Evolutionary conservation across 2,888 invertebrate genomes (phyloP), one percentile per base, ranked within the genome.

Genomic region (Phyllotreta striolata): DNA sequence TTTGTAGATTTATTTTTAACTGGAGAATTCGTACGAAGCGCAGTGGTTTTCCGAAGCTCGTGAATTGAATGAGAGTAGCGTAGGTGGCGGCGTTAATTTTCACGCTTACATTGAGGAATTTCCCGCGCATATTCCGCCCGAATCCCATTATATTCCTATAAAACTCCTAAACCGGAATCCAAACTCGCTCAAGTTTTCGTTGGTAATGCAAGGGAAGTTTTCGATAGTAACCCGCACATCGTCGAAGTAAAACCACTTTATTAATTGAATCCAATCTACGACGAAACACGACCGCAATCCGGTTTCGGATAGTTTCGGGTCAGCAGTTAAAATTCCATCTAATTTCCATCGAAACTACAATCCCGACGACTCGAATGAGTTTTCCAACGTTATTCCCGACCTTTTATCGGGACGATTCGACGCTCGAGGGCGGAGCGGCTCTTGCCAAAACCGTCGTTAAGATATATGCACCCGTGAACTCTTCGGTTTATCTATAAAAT

Each of bases 241-340:
- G 24, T 24, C 41, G 10, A 41, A 41, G 41, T 41, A 41, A 41
- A 41, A 41, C 41, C 41, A 41, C 41, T 10, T n/a, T 41, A 41
- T 41, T 41, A 41, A 41, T 41, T 41, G 41, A 41, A 41, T 41
- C 24, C 24, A 24, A 24, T 41, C 41, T 41, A 41, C 41, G 41
- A 4, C 41, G 10, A 41, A 41, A 38, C 51, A 35, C n/a, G 12
- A 8, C 12, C 51, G 13, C 12, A 51, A 51, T 51, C 12, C 51
- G 12, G 35, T 7, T 24, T 24, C 51, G 35, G 38, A 51, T 51
- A 35, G 51, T 54, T 39, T 39, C 39, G 38, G 49, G 35, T 34
- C 39, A 54, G 39, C 52, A 6, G 13, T 54, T 54, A 54, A 54
- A 54, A 24, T 54, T 54, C 52, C 13, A 54, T 54, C 39, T 54